phyloP scores from a whole-genome alignment of 2,797 vertebrate genomes.

The Brotula barbata region DNA sequence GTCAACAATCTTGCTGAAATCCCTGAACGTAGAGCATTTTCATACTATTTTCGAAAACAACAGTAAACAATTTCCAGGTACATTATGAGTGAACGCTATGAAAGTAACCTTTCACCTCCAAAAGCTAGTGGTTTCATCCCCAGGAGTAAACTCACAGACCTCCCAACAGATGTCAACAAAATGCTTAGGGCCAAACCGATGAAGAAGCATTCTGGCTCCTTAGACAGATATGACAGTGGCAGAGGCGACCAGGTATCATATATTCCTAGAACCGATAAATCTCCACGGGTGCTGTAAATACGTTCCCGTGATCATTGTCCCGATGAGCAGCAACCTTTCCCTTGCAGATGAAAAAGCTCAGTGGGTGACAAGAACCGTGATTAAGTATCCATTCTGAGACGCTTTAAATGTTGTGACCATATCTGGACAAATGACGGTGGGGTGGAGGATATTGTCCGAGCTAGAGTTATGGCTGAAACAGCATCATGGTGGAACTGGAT shows the following conservation, averaged over 20 bases:
- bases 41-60: constrained; percentile 17
- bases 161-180: constrained; percentile 48
- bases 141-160: constrained; percentile 71
- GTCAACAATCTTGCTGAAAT: too few relatives aligned
- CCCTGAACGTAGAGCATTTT: not conserved
- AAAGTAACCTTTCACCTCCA: constrained; percentile 79
- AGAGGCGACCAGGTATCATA: constrained; percentile 73
- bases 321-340: constrained; percentile 54
- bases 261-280: constrained; percentile 75
- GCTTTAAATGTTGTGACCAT: constrained; percentile 48
- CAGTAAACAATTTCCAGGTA: constrained; percentile 36
- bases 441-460: constrained; percentile 66
- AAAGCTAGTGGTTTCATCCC: constrained; percentile 72
- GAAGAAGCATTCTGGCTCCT: constrained; percentile 78
- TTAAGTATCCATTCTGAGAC: constrained; percentile 59
- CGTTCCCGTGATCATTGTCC: constrained; percentile 51
- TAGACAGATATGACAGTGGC: constrained; percentile 63
- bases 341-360: constrained; percentile 71
- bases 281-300: constrained; percentile 74
- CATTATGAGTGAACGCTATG: constrained; percentile 32
- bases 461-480: constrained; percentile 61
- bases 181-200: constrained; percentile 45
- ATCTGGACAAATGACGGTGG: constrained; percentile 66
- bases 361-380: constrained; percentile 59
- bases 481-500: constrained; percentile 38